phyloP scores from a whole-genome alignment of 2,797 vertebrate genomes.

The Limosa lapponica region DNA sequence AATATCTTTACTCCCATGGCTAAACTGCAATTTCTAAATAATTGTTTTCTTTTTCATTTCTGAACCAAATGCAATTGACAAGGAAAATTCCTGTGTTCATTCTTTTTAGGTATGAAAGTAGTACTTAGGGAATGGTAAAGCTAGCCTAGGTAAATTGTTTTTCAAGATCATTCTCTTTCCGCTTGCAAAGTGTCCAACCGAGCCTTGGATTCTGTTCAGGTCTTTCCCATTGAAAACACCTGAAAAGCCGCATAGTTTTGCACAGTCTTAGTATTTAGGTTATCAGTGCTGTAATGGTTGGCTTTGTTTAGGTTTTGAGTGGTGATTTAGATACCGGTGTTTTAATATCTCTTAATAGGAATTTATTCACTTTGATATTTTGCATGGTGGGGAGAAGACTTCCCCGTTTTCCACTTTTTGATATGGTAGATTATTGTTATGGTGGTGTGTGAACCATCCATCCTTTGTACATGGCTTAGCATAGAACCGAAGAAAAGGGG shows the following conservation, averaged over 20 bases:
- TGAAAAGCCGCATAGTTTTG: slow-evolving; percentile 54
- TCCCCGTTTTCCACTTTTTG: slow-evolving; percentile 81
- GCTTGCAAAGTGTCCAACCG: slow-evolving; percentile 18
- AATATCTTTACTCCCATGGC: slow-evolving; percentile 75
- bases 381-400: slow-evolving; percentile 66
- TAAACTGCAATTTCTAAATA: slow-evolving; percentile 72
- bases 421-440: slow-evolving; percentile 88
- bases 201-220: slow-evolving; percentile 57
- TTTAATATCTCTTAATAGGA: slow-evolving; percentile 77
- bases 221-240: slow-evolving; percentile 52
- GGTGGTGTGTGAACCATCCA: slow-evolving; percentile 85
- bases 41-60: slow-evolving; percentile 71
- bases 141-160: slow-evolving; percentile 46
- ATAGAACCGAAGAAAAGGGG: slow-evolving; percentile 84
- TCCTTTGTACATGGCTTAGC: slow-evolving; percentile 97
- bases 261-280: background rate
- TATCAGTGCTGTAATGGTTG: slow-evolving; percentile 40
- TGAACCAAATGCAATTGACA: slow-evolving; percentile 59
- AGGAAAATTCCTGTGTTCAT: slow-evolving; percentile 55
- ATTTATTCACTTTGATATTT: slow-evolving; percentile 85
- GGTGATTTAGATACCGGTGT: slow-evolving; percentile 36
- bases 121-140: slow-evolving; percentile 41
- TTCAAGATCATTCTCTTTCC: slow-evolving; percentile 25
- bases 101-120: slow-evolving; percentile 48
- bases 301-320: slow-evolving; percentile 74